Percentiles rank a stretch among this genome's conserved stretches.
phyloP scores from a whole-genome alignment of 2,113 vertebrate species.

The Pleuronectes platessa region DNA sequence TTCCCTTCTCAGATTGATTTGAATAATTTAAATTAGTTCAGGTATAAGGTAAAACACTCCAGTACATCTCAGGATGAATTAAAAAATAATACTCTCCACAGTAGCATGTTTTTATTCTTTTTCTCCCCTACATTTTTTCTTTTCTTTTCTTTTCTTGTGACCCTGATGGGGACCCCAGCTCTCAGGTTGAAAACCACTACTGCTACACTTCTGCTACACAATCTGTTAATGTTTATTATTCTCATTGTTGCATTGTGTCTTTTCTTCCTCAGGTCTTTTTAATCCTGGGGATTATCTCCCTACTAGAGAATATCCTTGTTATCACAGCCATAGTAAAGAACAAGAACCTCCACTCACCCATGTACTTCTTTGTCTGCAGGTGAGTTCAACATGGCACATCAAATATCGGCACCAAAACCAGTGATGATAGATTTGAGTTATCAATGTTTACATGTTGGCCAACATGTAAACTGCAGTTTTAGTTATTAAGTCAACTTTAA shows the following conservation, averaged over 20 bases:
- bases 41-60: no score
- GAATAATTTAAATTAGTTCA: no score
- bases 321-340: conserved; percentile 92
- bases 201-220: background rate
- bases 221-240: background rate
- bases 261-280: conserved; percentile 83
- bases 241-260: background rate
- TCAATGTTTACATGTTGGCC: no score
- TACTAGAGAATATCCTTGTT: conserved; percentile 95
- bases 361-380: conserved; percentile 96
- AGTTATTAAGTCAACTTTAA: no score
- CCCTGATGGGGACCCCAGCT: background rate
- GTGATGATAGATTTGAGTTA: no score
- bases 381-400: conserved; percentile 17
- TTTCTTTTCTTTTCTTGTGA: background rate
- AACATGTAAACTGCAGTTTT: no score
- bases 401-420: background rate
- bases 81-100: no score
- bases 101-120: background rate
- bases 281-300: conserved; percentile 91
- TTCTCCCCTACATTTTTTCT: no score
- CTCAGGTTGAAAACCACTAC: background rate
- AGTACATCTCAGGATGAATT: no score
- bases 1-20: no score
- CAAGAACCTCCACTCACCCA: conserved; percentile 95